These are phyloP conservation scores for Uloborus plumipes DNA, from an alignment of 2,888 invertebrate species.

Conservation along the genomic window DNA sequence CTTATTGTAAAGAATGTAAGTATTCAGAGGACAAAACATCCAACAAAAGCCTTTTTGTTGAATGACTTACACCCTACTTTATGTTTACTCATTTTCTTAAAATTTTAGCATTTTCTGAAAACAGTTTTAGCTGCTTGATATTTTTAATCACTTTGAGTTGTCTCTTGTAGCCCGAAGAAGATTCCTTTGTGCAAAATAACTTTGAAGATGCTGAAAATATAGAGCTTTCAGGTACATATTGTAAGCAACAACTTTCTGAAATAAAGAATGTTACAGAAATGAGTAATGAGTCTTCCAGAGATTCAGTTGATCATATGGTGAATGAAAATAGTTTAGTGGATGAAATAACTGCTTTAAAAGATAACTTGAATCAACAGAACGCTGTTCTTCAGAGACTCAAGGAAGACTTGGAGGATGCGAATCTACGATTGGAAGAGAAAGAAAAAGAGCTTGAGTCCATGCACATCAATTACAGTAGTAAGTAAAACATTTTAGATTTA, in stretches of 20 bases:
- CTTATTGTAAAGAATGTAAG: too few species aligned
- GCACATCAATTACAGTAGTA: conserved; percentile 43
- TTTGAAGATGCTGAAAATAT: conserved; percentile 2
- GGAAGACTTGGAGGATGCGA: conserved; percentile 53
- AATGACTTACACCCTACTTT: too few species aligned
- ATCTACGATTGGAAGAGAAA: conserved; percentile 39
- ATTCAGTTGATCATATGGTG: conserved; percentile 10
- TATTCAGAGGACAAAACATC: too few species aligned
- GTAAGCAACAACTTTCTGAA: too few species aligned
- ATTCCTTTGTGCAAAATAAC: background rate
- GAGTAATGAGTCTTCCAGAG: background rate
- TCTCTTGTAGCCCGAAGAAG: too few species aligned
- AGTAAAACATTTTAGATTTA: conserved; percentile 14
- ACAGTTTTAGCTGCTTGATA: too few species aligned
- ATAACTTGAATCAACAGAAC: conserved; percentile 60
- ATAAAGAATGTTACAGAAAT: background rate
- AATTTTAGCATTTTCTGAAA: too few species aligned
- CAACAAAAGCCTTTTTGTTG: too few species aligned
- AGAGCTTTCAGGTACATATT: background rate
- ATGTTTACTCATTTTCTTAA: too few species aligned
- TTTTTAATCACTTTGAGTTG: too few species aligned
- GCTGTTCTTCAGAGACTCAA: conserved; percentile 55
- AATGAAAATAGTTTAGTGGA: conserved; percentile 48
- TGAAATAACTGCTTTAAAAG: conserved; percentile 58
- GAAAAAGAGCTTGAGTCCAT: conserved; percentile 29